A percentile compares a stretch with the other conserved stretches of the same genome.
These are phyloP conservation scores for Torymus aiolomorphi DNA, from an alignment of 2,888 invertebrate genomes.

Conservation along the genomic window DNA sequence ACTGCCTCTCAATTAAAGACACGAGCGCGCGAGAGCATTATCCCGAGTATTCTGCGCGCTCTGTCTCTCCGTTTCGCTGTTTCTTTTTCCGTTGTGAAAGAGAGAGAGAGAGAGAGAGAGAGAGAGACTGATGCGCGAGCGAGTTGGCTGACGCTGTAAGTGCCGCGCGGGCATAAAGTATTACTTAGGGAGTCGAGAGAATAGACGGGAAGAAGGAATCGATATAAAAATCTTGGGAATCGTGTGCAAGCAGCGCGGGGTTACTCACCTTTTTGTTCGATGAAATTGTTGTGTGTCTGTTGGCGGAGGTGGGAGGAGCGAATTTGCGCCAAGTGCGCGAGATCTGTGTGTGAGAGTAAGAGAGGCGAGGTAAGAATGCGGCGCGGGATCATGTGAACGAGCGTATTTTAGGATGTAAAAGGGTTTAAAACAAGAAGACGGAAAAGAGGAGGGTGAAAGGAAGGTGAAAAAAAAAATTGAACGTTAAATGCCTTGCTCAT, in stretches of 20 bases:
- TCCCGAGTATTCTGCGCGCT: constrained; percentile 44
- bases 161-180: constrained; percentile 47
- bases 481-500: too few relatives aligned
- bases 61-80: constrained; percentile 44
- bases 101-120: too few relatives aligned
- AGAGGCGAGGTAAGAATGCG: neutral
- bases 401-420: too few relatives aligned
- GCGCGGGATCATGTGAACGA: neutral
- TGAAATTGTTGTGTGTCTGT: neutral
- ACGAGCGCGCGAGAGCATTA: constrained; percentile 58
- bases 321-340: neutral
- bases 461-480: too few relatives aligned
- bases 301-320: neutral
- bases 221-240: constrained; percentile 32
- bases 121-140: neutral
- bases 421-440: too few relatives aligned
- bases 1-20: constrained; percentile 66
- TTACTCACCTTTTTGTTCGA: constrained; percentile 9
- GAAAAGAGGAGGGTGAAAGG: too few relatives aligned
- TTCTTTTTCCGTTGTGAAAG: neutral
- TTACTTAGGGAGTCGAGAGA: constrained; percentile 38
- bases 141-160: constrained; percentile 48
- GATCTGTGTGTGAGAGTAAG: neutral
- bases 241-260: neutral
- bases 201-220: constrained; percentile 31